Conservation (phyloP, 2,797 vertebrate genomes). For the Xyrichtys novacula region DNA sequence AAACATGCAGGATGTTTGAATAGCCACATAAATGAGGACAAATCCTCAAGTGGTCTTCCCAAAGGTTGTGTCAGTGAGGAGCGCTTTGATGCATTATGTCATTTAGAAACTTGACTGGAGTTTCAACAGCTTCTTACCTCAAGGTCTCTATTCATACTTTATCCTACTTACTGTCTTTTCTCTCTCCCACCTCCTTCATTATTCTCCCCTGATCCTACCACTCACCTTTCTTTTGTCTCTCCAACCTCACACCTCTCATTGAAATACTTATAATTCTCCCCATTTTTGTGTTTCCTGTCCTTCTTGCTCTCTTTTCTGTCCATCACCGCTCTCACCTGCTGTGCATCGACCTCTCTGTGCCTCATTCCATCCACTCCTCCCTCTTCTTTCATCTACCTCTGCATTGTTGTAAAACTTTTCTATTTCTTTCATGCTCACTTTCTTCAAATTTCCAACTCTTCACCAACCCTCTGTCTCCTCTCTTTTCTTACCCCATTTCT, state of each 20-base stretch:
- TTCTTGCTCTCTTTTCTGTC: slow-evolving; percentile 32
- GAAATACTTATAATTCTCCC: slow-evolving; percentile 54
- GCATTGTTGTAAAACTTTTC: slow-evolving; percentile 28
- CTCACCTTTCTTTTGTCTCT: slow-evolving; percentile 44
- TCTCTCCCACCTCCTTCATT: slow-evolving; percentile 26
- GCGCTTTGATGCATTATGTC: slow-evolving; percentile 20
- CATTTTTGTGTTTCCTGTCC: slow-evolving; percentile 26
- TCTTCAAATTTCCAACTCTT: slow-evolving; percentile 22
- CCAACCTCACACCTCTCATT: slow-evolving; percentile 28
- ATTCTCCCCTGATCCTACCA: slow-evolving; percentile 14
- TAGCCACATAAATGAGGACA: slow-evolving; percentile 48
- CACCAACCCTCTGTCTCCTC: neutral
- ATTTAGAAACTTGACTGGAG: slow-evolving; percentile 52
- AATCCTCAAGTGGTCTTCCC: slow-evolving; percentile 37
- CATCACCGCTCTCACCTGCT: slow-evolving; percentile 38
- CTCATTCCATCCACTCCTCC: slow-evolving; percentile 33
- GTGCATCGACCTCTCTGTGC: slow-evolving; percentile 42
- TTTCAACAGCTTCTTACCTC: slow-evolving; percentile 46
- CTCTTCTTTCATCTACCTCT: slow-evolving; percentile 8
- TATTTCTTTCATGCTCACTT: slow-evolving; percentile 12
- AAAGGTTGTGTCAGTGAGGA: slow-evolving; percentile 15
- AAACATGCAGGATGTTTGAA: slow-evolving; percentile 48
- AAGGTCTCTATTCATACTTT: slow-evolving; percentile 43
- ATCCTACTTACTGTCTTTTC: slow-evolving; percentile 30
- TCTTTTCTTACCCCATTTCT: neutral